Evolutionary conservation across 1,140 invertebrate genomes (phyloP), one percentile per base, ranked within the genome.

Genomic region (Lasaia peninsularis): DNA sequence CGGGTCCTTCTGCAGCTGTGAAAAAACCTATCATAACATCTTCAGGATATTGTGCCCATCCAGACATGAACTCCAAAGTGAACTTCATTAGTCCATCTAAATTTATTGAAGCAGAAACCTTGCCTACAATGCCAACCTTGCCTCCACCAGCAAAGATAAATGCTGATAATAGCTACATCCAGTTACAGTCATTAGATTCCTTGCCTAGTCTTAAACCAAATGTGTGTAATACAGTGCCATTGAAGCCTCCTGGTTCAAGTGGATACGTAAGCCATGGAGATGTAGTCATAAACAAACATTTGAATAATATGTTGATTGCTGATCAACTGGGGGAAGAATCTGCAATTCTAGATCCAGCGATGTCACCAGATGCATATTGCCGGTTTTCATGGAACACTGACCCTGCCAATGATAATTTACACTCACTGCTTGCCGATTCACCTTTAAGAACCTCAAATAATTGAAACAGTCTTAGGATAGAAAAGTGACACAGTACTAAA

Each of bases 351-450:
- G 81, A 82, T 51, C 80, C 78, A 1, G 72, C 78, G 20, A 82
- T 87, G 75, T 89, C 87, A 9, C 85, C 89, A 2, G 87, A 89
- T 33, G 86, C 88, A 0, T 90, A 89, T 56, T 89, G 89, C 56
- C 71, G 86, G 12, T 89, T 90, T 59, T 88, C 88, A 0, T 88
- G 86, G 80, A 87, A 84, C 64, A 83, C 77, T 20, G 80, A 89
- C 60, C 82, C 84, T 21, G 75, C 79, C 11, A 84, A 87, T 62
- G 83, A 88, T 66, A 86, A 84, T 62, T 74, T 89, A 50, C 77
- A 87, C 51, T 78, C 80, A 55, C 62, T 86, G 21, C 78, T 80
- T 52, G 66, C 79, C 34, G 83, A 86, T 52, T 72, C 84, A 52
- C 72, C 71, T 9, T 70, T 73, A 52, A 67, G 75, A 55, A 77